phyloP scores from a whole-genome alignment of 2,888 invertebrate genomes.

The Yponomeuta sedellus region DNA sequence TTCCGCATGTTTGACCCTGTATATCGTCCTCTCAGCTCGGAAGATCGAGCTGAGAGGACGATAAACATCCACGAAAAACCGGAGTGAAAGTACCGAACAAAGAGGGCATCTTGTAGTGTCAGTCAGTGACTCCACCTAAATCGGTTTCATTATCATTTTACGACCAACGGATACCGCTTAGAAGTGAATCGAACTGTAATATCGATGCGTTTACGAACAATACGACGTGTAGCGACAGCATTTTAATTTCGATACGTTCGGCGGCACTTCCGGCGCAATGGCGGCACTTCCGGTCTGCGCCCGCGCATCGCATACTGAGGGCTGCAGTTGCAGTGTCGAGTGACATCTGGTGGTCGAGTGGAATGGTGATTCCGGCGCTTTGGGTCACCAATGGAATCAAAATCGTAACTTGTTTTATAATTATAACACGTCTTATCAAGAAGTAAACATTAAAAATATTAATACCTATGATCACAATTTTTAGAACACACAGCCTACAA shows the following conservation, averaged over 20 bases:
- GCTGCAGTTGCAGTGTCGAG: not conserved
- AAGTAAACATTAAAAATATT: too few species aligned
- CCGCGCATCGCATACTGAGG: not conserved
- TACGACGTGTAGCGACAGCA: not conserved
- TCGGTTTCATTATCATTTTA: not conserved
- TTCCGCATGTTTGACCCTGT: too few species aligned
- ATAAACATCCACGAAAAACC: too few species aligned
- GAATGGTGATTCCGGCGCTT: not conserved
- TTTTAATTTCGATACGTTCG: not conserved
- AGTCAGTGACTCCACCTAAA: not conserved
- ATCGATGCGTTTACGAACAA: not conserved
- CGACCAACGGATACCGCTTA: not conserved
- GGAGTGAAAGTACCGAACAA: too few species aligned
- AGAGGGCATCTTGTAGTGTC: not conserved
- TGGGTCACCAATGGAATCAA: too few species aligned
- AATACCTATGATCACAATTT: too few species aligned
- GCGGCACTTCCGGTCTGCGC: constrained; percentile 5
- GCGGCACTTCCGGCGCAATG: not conserved
- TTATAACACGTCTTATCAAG: too few species aligned
- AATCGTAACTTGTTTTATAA: too few species aligned
- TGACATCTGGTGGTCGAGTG: not conserved
- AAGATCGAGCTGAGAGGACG: too few species aligned
- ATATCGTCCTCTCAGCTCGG: too few species aligned
- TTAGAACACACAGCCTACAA: too few species aligned
- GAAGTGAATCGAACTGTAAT: not conserved